A percentile compares a stretch with the other conserved stretches of the same genome.
These are phyloP conservation scores for Aeoliscus strigatus DNA, from an alignment of 2,797 vertebrate genomes.

Conservation along the genomic window DNA sequence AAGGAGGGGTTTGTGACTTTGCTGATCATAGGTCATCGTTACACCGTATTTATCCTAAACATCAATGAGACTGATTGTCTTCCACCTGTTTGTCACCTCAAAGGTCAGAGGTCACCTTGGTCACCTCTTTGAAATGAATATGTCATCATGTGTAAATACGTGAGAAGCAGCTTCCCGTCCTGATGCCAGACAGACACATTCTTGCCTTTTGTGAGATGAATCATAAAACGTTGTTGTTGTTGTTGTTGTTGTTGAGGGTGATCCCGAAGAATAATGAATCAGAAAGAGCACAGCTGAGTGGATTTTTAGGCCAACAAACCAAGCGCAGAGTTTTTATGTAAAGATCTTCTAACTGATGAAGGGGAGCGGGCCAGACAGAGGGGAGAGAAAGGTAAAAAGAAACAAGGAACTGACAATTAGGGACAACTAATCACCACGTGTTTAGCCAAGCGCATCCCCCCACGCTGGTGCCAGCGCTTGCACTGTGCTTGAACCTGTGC, in stretches of 20 bases:
- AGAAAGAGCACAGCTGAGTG: conserved; percentile 12
- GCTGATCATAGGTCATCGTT: no score
- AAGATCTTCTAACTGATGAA: conserved; percentile 38
- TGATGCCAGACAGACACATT: neutral
- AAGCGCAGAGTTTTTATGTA: conserved; percentile 39
- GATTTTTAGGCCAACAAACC: conserved; percentile 35
- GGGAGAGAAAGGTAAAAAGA: conserved; percentile 59
- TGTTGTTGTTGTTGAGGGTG: no score
- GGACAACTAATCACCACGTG: conserved; percentile 76
- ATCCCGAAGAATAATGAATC: conserved; percentile 11
- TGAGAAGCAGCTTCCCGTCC: neutral
- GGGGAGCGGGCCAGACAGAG: conserved; percentile 20
- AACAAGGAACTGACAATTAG: conserved; percentile 76
- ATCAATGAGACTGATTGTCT: no score
- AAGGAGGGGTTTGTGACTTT: no score
- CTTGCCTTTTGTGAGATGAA: conserved; percentile 1
- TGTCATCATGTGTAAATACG: conserved; percentile 7
- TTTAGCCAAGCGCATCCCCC: conserved; percentile 75
- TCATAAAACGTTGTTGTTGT: conserved; percentile 12
- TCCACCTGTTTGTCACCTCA: no score
- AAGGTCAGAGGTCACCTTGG: no score
- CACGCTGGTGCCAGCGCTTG: conserved; percentile 70
- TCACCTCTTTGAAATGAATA: no score
- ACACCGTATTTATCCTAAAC: no score
- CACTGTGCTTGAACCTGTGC: conserved; percentile 80